Base-by-base conservation (phyloP, 2,113 vertebrate genomes). In the Rynchops niger region DNA sequence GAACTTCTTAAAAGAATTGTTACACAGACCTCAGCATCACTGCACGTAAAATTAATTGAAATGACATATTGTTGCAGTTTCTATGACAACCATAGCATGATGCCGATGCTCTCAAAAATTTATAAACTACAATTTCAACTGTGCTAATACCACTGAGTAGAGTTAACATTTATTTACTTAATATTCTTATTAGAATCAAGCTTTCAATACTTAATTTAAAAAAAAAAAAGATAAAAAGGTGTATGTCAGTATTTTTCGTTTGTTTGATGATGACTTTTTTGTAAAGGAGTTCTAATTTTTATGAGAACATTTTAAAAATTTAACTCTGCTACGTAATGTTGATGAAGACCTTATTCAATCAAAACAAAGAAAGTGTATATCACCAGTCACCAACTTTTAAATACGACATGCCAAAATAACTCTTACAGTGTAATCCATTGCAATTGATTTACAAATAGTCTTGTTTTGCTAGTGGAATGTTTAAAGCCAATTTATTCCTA, bases 31-130 rank as follows among this genome's bases (percentile, higher is more conserved):
- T 97, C 96, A 96, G 95, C 81, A 89, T 95, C 95, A 81, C 93
- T 97, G 96, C 95, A 95, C 97, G 82, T 95, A 97, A 98, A 97
- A 98, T 98, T 97, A 98, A 98, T 97, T 97, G 97, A 98, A 98
- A 98, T 96, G 92, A 97, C 97, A 98, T 97, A 98, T 98, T 98
- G 97, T 98, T 97, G 94, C 96, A 97, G 97, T 98, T 98, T 98
- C 98, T 98, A 98, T 98, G 98, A 98, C 98, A 98, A 98, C 98
- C 95, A 98, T 98, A 98, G 97, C 96, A 98, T 97, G 97, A 98
- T 98, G 97, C 91, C 74, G 83, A 97, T 97, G 96, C 93, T 97
- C 97, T 98, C 97, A 97, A 98, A 98, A 97, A 98, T 98, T 98
- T 98, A 98, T 98, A 98, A 97, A 98, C 93, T 98, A 97, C 93